These are phyloP conservation scores for Holacanthus passer DNA, from an alignment of 2,113 vertebrate species.

Conservation along the genomic window DNA sequence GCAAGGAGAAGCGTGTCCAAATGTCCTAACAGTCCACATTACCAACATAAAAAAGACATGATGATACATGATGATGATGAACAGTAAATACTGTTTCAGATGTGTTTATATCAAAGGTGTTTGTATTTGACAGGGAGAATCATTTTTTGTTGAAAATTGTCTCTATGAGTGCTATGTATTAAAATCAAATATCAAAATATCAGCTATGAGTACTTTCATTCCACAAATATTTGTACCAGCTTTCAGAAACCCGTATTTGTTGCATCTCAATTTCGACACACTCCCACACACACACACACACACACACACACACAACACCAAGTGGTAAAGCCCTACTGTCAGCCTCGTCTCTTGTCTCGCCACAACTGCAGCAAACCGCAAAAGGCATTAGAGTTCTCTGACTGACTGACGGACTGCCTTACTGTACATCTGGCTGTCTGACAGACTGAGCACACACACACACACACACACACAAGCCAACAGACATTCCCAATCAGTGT, in stretches of 20 bases:
- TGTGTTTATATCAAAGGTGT: background rate
- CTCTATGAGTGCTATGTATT: too few species aligned
- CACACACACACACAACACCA: slow-evolving; percentile 2
- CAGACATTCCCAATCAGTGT: slow-evolving; percentile 68
- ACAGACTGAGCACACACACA: slow-evolving; percentile 24
- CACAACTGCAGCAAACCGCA: slow-evolving; percentile 64
- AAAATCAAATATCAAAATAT: too few species aligned
- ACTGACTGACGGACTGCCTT: slow-evolving; percentile 41
- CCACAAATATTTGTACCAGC: slow-evolving; percentile 16
- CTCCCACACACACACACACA: slow-evolving; percentile 7
- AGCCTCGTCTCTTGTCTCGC: slow-evolving; percentile 51
- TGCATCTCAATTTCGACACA: slow-evolving; percentile 29
- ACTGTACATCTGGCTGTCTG: slow-evolving; percentile 46
- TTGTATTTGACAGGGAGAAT: too few species aligned
- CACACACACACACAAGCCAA: slow-evolving; percentile 13
- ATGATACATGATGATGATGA: background rate
- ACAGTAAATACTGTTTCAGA: background rate
- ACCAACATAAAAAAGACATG: too few species aligned
- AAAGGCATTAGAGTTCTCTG: slow-evolving; percentile 52
- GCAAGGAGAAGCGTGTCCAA: background rate
- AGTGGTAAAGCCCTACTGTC: slow-evolving; percentile 61
- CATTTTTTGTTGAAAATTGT: too few species aligned
- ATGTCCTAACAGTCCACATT: background rate
- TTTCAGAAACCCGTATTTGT: slow-evolving; percentile 29
- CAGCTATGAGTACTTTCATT: slow-evolving; percentile 11